phyloP scores from a whole-genome alignment of 2,113 vertebrate species.

The Amphilophus citrinellus region DNA sequence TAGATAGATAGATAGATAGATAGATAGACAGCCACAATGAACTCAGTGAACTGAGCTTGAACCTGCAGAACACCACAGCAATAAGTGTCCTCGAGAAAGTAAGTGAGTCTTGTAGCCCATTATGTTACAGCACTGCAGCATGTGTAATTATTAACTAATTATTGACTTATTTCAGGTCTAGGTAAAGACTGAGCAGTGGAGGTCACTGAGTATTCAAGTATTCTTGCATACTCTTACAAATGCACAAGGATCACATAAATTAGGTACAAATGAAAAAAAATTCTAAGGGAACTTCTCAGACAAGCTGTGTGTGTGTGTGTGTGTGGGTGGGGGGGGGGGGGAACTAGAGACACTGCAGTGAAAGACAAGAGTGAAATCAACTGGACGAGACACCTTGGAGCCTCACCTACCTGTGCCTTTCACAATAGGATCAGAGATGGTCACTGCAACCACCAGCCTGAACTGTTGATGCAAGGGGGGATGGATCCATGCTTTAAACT shows the following conservation, averaged over 20 bases:
- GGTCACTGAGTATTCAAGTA: too few species aligned
- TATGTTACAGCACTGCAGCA: neutral
- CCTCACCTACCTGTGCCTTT: neutral
- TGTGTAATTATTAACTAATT: neutral
- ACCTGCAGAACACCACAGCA: neutral
- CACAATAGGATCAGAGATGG: slow-evolving; percentile 19
- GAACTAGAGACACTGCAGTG: slow-evolving; percentile 1
- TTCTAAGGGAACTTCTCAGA: slow-evolving; percentile 89
- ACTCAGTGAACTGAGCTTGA: neutral
- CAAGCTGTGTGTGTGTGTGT: slow-evolving; percentile 84
- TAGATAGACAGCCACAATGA: neutral
- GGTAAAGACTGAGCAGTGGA: neutral
- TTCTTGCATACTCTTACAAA: slow-evolving; percentile 2
- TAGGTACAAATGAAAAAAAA: neutral
- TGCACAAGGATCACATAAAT: neutral
- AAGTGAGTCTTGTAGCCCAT: neutral
- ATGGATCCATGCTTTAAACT: neutral
- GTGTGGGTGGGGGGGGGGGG: too few species aligned
- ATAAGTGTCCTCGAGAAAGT: neutral
- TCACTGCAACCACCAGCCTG: neutral
- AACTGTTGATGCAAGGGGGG: neutral
- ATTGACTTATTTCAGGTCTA: slow-evolving; percentile 2
- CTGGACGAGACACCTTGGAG: slow-evolving; percentile 19
- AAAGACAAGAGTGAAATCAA: slow-evolving; percentile 30
- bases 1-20: too few species aligned